Percentiles rank a stretch among this genome's conserved stretches.
Conservation (phyloP, 2,113 vertebrate species). For the Crotalus viridis region DNA sequence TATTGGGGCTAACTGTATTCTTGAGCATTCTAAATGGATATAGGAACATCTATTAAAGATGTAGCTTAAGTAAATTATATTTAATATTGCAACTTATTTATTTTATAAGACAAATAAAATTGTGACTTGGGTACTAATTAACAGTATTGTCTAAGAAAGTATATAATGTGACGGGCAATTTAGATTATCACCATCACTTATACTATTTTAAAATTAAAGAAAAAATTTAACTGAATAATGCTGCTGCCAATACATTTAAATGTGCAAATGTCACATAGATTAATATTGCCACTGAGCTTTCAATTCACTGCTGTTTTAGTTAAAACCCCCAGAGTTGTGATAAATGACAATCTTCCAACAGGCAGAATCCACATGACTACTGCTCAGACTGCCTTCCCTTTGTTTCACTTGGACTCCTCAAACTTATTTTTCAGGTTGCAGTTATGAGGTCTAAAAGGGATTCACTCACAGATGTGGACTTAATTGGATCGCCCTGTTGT, state of each 20-base stretch:
- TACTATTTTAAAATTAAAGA: not conserved
- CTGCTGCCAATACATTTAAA: not conserved
- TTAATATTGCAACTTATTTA: not conserved
- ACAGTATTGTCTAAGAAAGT: no score
- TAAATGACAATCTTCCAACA: not conserved
- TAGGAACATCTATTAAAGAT: not conserved
- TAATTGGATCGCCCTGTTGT: not conserved
- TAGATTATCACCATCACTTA: not conserved
- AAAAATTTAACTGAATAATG: fast-evolving
- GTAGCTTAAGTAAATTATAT: not conserved
- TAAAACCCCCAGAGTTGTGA: not conserved
- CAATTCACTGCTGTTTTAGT: not conserved
- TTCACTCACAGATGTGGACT: not conserved
- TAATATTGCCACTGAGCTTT: not conserved
- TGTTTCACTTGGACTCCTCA: no score
- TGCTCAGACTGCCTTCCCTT: not conserved
- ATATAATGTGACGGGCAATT: not conserved
- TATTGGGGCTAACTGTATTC: not conserved
- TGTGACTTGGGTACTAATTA: not conserved
- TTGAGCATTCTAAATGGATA: not conserved
- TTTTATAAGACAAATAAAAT: not conserved
- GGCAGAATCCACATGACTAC: not conserved
- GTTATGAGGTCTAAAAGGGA: not conserved
- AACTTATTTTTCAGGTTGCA: not conserved
- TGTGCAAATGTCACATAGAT: not conserved